These are phyloP conservation scores for Tapirus indicus DNA, from an alignment of 2,797 vertebrate genomes.

Conservation along the genomic window DNA sequence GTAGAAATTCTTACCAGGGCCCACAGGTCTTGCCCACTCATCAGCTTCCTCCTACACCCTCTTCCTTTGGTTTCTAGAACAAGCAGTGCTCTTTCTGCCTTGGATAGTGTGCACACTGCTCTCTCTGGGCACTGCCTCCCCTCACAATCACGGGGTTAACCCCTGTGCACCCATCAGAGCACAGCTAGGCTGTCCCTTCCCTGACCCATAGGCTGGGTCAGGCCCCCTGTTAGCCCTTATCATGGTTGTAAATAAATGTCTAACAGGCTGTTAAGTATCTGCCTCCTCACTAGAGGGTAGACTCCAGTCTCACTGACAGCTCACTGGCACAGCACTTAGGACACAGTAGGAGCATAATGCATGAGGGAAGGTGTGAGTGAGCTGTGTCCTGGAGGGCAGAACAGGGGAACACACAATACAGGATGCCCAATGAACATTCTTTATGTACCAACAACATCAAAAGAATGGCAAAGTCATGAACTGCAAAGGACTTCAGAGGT, in stretches of 20 bases:
- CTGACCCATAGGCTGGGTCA: background rate
- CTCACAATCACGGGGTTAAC: background rate
- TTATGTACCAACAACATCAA: background rate
- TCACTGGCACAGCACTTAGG: background rate
- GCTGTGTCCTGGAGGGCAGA: background rate
- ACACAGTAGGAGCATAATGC: background rate
- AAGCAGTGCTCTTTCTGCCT: background rate
- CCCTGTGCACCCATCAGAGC: background rate
- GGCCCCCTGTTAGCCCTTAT: background rate
- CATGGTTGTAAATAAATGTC: background rate
- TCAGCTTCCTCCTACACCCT: background rate
- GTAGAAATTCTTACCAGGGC: background rate
- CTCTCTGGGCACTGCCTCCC: background rate
- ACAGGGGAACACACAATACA: background rate
- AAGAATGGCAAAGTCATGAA: background rate
- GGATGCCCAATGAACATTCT: fast-evolving
- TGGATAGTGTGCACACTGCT: fast-evolving
- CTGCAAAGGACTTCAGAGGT: background rate
- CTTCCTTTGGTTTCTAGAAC: background rate
- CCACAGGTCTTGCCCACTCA: background rate
- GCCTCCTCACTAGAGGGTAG: background rate
- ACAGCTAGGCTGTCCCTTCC: background rate
- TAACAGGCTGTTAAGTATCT: background rate
- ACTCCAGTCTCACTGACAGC: background rate
- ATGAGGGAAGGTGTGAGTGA: background rate